Conservation (phyloP, 1,140 invertebrate species). For the Leptopilina clavipes region DNA sequence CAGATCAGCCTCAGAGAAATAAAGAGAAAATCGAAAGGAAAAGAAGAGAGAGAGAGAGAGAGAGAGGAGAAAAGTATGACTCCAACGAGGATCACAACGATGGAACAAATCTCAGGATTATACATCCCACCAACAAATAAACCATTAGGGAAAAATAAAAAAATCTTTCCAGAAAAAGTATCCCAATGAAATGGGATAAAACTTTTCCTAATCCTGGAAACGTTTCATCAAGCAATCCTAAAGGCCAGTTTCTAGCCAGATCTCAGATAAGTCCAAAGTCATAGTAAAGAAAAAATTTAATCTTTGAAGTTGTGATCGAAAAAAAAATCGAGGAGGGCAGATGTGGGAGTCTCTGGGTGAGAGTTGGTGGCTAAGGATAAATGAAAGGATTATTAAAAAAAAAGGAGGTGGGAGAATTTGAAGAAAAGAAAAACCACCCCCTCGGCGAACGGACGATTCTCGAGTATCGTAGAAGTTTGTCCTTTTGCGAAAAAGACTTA, state of each 20-base stretch:
- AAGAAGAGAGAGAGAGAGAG: not conserved
- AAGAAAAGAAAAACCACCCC: slow-evolving; percentile 8
- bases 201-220: not conserved
- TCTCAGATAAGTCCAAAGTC: slow-evolving; percentile 33
- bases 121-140: no score
- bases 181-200: no score
- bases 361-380: slow-evolving; percentile 35
- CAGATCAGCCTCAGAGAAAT: not conserved
- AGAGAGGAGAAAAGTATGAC: slow-evolving; percentile 32
- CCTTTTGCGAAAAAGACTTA: slow-evolving; percentile 67
- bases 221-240: slow-evolving; percentile 23
- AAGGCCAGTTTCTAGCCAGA: slow-evolving; percentile 33
- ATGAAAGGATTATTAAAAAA: no score
- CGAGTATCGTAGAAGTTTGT: slow-evolving; percentile 61
- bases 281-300: slow-evolving; percentile 8
- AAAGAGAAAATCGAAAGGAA: not conserved
- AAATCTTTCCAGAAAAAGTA: not conserved
- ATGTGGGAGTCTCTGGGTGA: slow-evolving; percentile 16
- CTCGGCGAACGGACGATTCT: slow-evolving; percentile 38
- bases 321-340: not conserved
- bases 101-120: slow-evolving; percentile 37
- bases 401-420: not conserved
- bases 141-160: not conserved
- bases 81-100: slow-evolving; percentile 2
- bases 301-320: not conserved